These are phyloP conservation scores for Myocastor coypus DNA, from an alignment of 2,113 vertebrate species.

Conservation along the genomic window DNA sequence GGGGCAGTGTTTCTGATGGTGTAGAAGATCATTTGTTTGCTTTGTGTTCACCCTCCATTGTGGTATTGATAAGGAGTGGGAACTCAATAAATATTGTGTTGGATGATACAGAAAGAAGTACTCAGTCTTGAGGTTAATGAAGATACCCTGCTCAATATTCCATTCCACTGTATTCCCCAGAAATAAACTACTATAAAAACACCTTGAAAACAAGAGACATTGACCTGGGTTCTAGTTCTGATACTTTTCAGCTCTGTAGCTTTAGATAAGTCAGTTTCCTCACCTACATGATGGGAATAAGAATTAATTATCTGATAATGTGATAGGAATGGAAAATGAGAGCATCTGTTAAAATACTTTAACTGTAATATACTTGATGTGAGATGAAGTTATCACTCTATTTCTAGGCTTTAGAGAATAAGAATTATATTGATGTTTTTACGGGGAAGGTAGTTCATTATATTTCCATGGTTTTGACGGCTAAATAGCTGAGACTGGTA, in stretches of 20 bases:
- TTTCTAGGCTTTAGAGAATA: slow-evolving; percentile 34
- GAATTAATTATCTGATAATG: slow-evolving; percentile 47
- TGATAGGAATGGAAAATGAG: slow-evolving; percentile 18
- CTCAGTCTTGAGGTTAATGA: neutral
- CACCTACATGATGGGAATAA: neutral
- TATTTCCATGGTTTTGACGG: slow-evolving; percentile 37
- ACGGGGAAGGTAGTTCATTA: neutral
- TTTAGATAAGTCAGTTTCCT: slow-evolving; percentile 50
- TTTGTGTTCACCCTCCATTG: slow-evolving; percentile 31
- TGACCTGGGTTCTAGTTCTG: slow-evolving; percentile 48
- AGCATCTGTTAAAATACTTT: slow-evolving; percentile 55
- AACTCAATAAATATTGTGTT: slow-evolving; percentile 18
- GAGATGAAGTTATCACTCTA: slow-evolving; percentile 34
- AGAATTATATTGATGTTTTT: slow-evolving; percentile 53
- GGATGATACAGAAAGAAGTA: slow-evolving; percentile 35
- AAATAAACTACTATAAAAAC: slow-evolving; percentile 38
- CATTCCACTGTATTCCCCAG: neutral
- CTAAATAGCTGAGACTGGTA: slow-evolving; percentile 3
- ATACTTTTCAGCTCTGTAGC: neutral
- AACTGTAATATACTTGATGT: slow-evolving; percentile 20
- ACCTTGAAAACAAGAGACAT: neutral
- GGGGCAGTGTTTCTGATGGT: neutral
- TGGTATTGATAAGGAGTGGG: slow-evolving; percentile 8
- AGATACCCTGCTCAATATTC: neutral
- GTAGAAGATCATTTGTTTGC: slow-evolving; percentile 12